Conservation (phyloP, 2,888 invertebrate genomes). For the Stenurella melanura region DNA sequence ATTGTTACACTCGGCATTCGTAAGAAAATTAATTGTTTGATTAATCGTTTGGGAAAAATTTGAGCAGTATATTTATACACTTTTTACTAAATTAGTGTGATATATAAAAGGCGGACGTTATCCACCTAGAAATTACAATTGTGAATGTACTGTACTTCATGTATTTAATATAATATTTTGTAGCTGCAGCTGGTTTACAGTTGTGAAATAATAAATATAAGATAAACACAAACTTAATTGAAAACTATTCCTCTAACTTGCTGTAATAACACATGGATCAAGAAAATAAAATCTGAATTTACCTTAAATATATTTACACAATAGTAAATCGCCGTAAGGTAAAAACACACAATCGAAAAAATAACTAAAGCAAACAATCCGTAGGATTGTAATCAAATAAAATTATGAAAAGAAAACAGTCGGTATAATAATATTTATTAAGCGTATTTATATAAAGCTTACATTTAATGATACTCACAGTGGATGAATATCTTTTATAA, state of each 20-base stretch:
- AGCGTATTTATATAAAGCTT: slow-evolving; percentile 66
- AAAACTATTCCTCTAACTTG: slow-evolving; percentile 30
- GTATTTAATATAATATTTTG: neutral
- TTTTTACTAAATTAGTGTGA: too few relatives aligned
- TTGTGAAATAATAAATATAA: slow-evolving; percentile 22
- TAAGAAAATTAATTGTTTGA: too few relatives aligned
- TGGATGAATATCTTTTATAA: slow-evolving; percentile 44
- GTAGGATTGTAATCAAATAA: slow-evolving; percentile 54
- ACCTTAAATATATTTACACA: slow-evolving; percentile 28
- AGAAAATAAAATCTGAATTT: slow-evolving; percentile 32
- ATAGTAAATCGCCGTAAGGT: slow-evolving; percentile 50
- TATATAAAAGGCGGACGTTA: too few relatives aligned
- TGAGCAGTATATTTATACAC: too few relatives aligned
- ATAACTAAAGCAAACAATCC: slow-evolving; percentile 49
- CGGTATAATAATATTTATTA: slow-evolving; percentile 62
- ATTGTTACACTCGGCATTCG: too few relatives aligned
- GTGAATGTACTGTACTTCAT: neutral
- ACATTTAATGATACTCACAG: slow-evolving; percentile 63
- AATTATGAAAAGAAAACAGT: slow-evolving; percentile 70
- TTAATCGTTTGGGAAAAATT: too few relatives aligned
- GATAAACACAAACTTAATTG: slow-evolving; percentile 29
- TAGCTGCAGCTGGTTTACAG: neutral
- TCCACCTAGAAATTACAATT: neutral
- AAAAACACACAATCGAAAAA: slow-evolving; percentile 36
- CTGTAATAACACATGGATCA: slow-evolving; percentile 31